Base-by-base conservation (phyloP, 2,888 invertebrate genomes). In the Meganola albula region DNA sequence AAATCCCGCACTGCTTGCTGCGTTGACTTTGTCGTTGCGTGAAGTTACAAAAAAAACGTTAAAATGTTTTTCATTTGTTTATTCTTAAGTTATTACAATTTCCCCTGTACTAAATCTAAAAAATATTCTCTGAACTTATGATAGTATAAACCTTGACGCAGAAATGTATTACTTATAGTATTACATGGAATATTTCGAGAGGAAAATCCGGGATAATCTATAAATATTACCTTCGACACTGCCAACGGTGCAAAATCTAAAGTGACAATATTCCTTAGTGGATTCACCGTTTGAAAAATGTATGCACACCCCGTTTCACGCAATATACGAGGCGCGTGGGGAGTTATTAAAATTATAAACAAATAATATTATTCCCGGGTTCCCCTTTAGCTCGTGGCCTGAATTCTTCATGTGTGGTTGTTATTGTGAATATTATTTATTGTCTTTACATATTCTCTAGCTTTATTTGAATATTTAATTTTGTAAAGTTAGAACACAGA, bases 321-420 rank as follows among this genome's bases (percentile, higher is more conserved):
- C 53, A 61, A 70, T 64, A 68, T 67, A 66, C 57, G 63, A 41
- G 59, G 65, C 54, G 64, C 56, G 59, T 55, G 53, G 75, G 79
- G 79, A 71, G 78, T 79, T 83, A 84, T 84, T 83, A 83, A 82
- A 83, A 82, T 83, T 82, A 82, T 79, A 82, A 82, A 83, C 82
- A 83, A 82, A 83, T 83, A 83, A 78, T 77, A 80, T 78, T 80
- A 80, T 80, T 77, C 80, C 65, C 59, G 47, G 58, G 57, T 68
- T 67, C 74, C 73, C 72, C 63, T 58, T 54, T 49, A 48, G 58
- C 58, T 53, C 69, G 66, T 69, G 70, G 65, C 46, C 50, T 59
- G 74, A 74, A 74, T 77, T 61, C 62, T 55, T 61, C 63, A 55
- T 67, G 53, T 63, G 62, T 60, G 52, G 51, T 58, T 37, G 39